These are phyloP conservation scores for Drosophila kanekoi DNA, from an alignment of 2,888 invertebrate genomes.

Conservation along the genomic window DNA sequence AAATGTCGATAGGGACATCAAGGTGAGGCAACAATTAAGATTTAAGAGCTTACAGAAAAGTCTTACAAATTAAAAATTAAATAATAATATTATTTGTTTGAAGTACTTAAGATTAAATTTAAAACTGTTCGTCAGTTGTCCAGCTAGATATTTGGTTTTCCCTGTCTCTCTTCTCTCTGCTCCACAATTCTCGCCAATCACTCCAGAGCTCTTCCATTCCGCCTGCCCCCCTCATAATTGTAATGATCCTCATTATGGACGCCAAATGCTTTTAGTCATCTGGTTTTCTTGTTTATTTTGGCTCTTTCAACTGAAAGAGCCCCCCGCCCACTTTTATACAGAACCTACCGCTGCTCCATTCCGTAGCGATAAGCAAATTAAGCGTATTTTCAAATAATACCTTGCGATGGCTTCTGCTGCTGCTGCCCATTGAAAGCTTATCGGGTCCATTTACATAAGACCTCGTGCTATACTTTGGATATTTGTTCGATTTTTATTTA, in stretches of 20 bases:
- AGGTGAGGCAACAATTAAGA: too few species aligned
- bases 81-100: too few species aligned
- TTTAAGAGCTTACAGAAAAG: too few species aligned
- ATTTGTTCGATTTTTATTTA: not conserved
- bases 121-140: not conserved
- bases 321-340: not conserved
- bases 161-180: not conserved
- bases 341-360: not conserved
- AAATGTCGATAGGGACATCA: too few species aligned
- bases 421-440: constrained; percentile 64
- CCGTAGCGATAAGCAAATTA: constrained; percentile 61
- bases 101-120: too few species aligned
- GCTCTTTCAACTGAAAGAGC: not conserved
- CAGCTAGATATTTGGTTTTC: not conserved
- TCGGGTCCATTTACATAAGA: constrained; percentile 57
- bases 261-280: constrained; percentile 78
- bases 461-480: constrained; percentile 39
- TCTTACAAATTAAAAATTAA: too few species aligned
- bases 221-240: constrained; percentile 34
- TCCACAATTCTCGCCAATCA: constrained; percentile 32
- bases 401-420: constrained; percentile 17
- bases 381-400: constrained; percentile 61
- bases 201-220: constrained; percentile 16
- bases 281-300: constrained; percentile 44
- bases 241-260: constrained; percentile 45